Conservation (phyloP, 2,797 vertebrate species). For the Syngnathus rostellatus region DNA sequence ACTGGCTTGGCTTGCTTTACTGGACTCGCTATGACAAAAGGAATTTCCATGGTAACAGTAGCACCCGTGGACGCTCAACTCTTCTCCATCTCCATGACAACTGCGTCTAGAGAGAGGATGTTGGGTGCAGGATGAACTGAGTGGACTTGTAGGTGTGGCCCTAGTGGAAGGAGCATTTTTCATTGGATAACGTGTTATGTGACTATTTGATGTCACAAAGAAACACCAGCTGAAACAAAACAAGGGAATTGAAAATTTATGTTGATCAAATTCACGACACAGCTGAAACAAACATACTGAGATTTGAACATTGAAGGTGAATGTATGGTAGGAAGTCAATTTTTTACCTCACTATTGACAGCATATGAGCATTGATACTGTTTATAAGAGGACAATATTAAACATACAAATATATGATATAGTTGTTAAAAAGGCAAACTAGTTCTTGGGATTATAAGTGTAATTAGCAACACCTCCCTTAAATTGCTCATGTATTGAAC, state of each 20-base stretch:
- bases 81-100: slow-evolving; percentile 86
- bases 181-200: slow-evolving; percentile 69
- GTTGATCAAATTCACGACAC: slow-evolving; percentile 23
- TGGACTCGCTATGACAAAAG: slow-evolving; percentile 46
- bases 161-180: not conserved
- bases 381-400: not conserved
- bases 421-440: not conserved
- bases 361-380: not conserved
- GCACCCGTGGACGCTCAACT: slow-evolving; percentile 54
- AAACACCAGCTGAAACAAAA: slow-evolving; percentile 31
- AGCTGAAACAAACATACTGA: slow-evolving; percentile 1
- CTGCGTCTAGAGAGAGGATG: slow-evolving; percentile 57
- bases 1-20: slow-evolving; percentile 30
- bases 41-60: slow-evolving; percentile 83
- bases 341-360: not conserved
- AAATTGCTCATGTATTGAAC: not conserved
- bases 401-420: not conserved
- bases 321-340: not conserved
- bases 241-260: slow-evolving; percentile 28
- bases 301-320: not conserved
- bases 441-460: not conserved
- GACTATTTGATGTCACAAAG: slow-evolving; percentile 57
- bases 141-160: slow-evolving; percentile 47
- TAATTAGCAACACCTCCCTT: not conserved
- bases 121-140: slow-evolving; percentile 47